Evolutionary conservation across 2,113 vertebrate genomes (phyloP), one percentile per base, ranked within the genome.

Genomic region (Trochalopteron elliotii): DNA sequence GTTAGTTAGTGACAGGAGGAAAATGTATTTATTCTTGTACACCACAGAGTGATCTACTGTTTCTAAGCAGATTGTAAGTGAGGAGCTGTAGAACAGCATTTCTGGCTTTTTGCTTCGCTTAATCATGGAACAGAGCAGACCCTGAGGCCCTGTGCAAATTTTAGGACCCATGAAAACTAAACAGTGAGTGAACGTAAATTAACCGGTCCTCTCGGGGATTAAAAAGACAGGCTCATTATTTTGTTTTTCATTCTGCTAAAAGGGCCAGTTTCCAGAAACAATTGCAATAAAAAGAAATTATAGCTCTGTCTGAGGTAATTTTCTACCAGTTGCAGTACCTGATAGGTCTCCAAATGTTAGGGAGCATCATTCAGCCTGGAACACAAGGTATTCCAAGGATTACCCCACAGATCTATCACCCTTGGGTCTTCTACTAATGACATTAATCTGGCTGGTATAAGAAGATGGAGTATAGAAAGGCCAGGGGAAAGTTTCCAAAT

Each of bases 151-250:
- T 69, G 63, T 93, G 71, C 90, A 94, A 89, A 96, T 97, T 67
- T 90, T 70, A 83, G 78, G 76, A 89, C 83, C 84, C 27, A 22
- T 85, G 77, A 94, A 96, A 83, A 79, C 83, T 82, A 68, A 95
- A 85, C 71, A 77, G 81, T 89, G 89, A 97, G 79, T 28, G 76
- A 97, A 97, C 35, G 11, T 82, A 97, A 97, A 97, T 97, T 96
- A 96, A 69, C 22, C 11, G 24, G n/a, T 83, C 85, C 91, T 97
- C 94, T 40, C 8, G 70, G 92, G 94, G 95, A 94, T 96, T 96
- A 96, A 94, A 93, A 92, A 93, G 82, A 93, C 61, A 88, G 68
- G 63, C 89, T 98, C 83, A 59, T 98, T 97, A 91, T 98, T 97
- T 96, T 96, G 87, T 86, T 96, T 97, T 97, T 89, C 83, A 78